Evolutionary conservation across 2,888 invertebrate species (phyloP).

Genomic region (Elmis aenea): DNA sequence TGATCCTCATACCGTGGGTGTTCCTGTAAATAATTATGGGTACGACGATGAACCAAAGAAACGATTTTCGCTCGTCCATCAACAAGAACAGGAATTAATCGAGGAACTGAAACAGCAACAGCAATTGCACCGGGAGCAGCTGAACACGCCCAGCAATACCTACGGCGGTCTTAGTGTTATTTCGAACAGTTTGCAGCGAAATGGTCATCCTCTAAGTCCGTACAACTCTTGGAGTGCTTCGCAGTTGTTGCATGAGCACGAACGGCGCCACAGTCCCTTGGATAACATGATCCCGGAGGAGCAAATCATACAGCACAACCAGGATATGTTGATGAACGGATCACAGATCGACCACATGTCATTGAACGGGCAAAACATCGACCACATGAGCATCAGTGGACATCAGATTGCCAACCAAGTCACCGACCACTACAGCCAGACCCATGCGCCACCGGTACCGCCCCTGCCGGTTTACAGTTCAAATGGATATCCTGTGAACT

Average conservation of each 20-base stretch:
- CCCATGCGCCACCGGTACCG: slow-evolving; percentile 47
- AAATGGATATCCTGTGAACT: slow-evolving; percentile 45
- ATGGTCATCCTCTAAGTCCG: slow-evolving; percentile 47
- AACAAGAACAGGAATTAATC: slow-evolving; percentile 47
- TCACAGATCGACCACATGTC: slow-evolving; percentile 38
- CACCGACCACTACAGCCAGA: slow-evolving; percentile 35
- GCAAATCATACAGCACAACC: slow-evolving; percentile 33
- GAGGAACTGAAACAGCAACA: slow-evolving; percentile 47
- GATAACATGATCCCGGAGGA: slow-evolving; percentile 33
- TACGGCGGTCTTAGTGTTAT: slow-evolving; percentile 42
- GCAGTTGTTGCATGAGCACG: slow-evolving; percentile 55
- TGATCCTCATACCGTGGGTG: slow-evolving; percentile 46
- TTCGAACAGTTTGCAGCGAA: slow-evolving; percentile 44
- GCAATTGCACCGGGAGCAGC: slow-evolving; percentile 31
- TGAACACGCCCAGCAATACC: slow-evolving; percentile 29
- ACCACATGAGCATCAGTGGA: slow-evolving; percentile 40
- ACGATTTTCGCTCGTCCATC: slow-evolving; percentile 47
- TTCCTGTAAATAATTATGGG: slow-evolving; percentile 45
- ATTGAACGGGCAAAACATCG: slow-evolving; percentile 40
- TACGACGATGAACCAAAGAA: slow-evolving; percentile 49
- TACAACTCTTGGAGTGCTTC: slow-evolving; percentile 58
- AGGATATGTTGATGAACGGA: slow-evolving; percentile 33
- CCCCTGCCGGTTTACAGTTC: slow-evolving; percentile 48
- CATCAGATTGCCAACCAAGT: slow-evolving; percentile 31
- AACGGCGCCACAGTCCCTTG: slow-evolving; percentile 51